phyloP scores from a whole-genome alignment of 30 jellyfish, hydroid and myxozoan species.

The Hydractinia symbiolongicarpus region DNA sequence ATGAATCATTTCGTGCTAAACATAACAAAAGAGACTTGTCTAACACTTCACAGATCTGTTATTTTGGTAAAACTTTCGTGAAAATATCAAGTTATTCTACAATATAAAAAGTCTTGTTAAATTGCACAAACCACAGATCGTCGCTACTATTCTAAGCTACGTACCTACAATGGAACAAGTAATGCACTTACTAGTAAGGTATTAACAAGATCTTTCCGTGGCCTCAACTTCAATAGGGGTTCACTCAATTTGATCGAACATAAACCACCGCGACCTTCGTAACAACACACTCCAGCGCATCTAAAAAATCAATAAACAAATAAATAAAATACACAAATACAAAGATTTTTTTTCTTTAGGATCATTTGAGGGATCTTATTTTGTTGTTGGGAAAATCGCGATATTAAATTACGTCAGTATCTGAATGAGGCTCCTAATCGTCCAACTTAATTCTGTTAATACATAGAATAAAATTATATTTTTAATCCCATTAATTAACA shows the following conservation, averaged over 20 bases:
- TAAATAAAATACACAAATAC: background rate
- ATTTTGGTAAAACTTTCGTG: background rate
- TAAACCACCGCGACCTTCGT: constrained; percentile 85
- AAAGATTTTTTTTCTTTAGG: background rate
- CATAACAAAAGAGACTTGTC: background rate
- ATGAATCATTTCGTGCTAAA: constrained; percentile 99
- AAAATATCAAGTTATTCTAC: too few species aligned
- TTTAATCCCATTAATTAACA: too few species aligned
- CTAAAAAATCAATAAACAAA: constrained; percentile 22
- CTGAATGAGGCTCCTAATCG: too few species aligned
- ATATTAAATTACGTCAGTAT: too few species aligned
- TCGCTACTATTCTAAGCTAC: too few species aligned
- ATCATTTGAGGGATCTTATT: background rate
- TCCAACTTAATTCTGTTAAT: background rate
- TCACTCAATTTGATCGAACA: constrained; percentile 79
- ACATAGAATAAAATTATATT: background rate
- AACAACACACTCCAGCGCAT: constrained; percentile 97
- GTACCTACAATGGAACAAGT: too few species aligned
- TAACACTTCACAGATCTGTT: background rate
- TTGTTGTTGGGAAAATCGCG: background rate
- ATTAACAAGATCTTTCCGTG: constrained; percentile 89
- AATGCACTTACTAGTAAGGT: constrained; percentile 75
- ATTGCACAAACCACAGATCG: too few species aligned
- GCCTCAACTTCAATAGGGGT: constrained; percentile 83
- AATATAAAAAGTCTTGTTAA: too few species aligned